Evolutionary conservation across 2,888 invertebrate species (phyloP).

Genomic region (Mythimna loreyi): DNA sequence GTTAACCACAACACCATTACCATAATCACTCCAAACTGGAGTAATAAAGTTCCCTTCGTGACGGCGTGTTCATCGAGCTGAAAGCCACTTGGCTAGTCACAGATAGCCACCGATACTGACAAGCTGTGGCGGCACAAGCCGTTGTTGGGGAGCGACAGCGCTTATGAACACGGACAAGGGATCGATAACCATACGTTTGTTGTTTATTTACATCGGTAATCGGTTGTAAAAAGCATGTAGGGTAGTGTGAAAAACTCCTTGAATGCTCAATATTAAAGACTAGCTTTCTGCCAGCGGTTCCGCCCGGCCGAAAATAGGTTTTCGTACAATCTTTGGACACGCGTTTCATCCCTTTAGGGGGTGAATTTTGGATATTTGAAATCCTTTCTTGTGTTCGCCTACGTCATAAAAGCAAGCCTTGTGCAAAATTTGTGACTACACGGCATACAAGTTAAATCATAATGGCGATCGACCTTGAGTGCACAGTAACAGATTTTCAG

Average conservation of each 20-base stretch:
- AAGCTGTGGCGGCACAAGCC: conserved; percentile 38
- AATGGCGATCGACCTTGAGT: too few relatives aligned
- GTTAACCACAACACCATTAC: not conserved
- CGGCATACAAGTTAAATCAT: too few relatives aligned
- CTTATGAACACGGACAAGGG: conserved; percentile 28
- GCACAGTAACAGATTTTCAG: too few relatives aligned
- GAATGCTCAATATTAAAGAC: too few relatives aligned
- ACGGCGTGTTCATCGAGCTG: not conserved
- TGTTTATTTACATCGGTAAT: conserved; percentile 23
- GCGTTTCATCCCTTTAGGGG: too few relatives aligned
- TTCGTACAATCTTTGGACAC: too few relatives aligned
- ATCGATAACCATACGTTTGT: conserved; percentile 36
- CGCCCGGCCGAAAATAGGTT: too few relatives aligned
- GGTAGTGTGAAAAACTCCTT: not conserved
- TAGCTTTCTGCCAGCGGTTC: too few relatives aligned
- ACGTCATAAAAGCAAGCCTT: too few relatives aligned
- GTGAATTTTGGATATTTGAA: too few relatives aligned
- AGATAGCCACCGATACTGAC: conserved; percentile 45
- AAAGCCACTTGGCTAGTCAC: conserved; percentile 18
- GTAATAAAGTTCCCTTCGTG: not conserved
- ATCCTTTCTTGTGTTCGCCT: too few relatives aligned
- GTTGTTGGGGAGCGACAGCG: conserved; percentile 34
- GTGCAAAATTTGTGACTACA: too few relatives aligned
- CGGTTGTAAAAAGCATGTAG: not conserved
- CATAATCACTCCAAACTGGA: not conserved